Evolutionary conservation across 1,140 invertebrate species (phyloP).

Genomic region (Glomeris maerens): DNA sequence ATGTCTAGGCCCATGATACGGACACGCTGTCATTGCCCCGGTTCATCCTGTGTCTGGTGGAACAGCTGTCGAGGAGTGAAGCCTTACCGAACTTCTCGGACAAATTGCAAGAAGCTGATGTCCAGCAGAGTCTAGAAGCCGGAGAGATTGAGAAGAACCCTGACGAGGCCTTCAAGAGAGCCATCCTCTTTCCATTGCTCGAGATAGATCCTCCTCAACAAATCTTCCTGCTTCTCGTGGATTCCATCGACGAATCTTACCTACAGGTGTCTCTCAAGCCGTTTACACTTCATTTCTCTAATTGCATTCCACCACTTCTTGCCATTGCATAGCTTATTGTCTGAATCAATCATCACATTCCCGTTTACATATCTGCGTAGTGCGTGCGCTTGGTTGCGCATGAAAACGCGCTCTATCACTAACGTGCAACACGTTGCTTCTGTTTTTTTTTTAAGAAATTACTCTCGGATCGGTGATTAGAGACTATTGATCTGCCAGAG

Average conservation of each 20-base stretch:
- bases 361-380: too few species aligned
- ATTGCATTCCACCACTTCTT: too few species aligned
- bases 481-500: too few species aligned
- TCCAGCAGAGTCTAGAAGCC: conserved; percentile 22
- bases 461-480: too few species aligned
- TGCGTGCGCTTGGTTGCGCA: too few species aligned
- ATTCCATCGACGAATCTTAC: conserved; percentile 72
- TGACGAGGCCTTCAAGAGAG: conserved; percentile 78
- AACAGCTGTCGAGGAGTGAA: conserved; percentile 50
- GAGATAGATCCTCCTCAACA: conserved; percentile 66
- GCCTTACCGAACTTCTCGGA: conserved; percentile 54
- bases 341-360: too few species aligned
- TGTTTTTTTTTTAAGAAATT: too few species aligned
- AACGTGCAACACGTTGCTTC: too few species aligned
- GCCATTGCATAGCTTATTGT: too few species aligned
- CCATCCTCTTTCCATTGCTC: conserved; percentile 68
- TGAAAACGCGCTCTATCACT: too few species aligned
- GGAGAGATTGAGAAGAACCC: conserved; percentile 44
- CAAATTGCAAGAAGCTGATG: conserved; percentile 56
- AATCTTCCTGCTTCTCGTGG: conserved; percentile 67
- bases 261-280: too few species aligned
- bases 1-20: conserved; percentile 39
- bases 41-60: conserved; percentile 68
- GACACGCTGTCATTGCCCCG: conserved; percentile 55
- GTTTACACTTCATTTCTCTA: too few species aligned